Evolutionary conservation across 1,140 invertebrate genomes (phyloP).

Genomic region (Platyscapa corneri): DNA sequence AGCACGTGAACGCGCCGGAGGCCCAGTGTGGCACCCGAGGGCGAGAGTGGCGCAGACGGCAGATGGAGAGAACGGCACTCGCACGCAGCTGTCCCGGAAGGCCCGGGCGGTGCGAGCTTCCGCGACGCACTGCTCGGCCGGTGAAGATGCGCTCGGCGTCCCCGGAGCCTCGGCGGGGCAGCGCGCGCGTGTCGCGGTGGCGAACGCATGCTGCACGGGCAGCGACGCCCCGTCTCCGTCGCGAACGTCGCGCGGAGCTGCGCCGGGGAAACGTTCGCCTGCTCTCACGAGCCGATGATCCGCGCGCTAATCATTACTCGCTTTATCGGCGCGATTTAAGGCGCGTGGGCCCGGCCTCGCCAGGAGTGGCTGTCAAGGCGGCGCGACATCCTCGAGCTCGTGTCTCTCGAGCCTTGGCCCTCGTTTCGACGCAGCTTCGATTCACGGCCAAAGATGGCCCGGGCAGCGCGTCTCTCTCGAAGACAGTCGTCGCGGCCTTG

Average conservation of each 20-base stretch:
- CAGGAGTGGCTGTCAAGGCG: background rate
- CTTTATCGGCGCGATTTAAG: background rate
- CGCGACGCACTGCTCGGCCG: conserved; percentile 63
- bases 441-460: too few species aligned
- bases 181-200: background rate
- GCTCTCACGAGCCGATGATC: background rate
- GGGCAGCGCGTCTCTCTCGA: too few species aligned
- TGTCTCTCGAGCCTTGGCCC: too few species aligned
- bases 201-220: background rate
- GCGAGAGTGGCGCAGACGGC: background rate
- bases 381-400: too few species aligned
- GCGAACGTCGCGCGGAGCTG: conserved; percentile 15
- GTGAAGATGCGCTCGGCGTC: background rate
- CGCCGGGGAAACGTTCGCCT: background rate
- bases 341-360: background rate
- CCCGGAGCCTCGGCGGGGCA: background rate
- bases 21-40: background rate
- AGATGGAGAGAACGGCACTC: too few species aligned
- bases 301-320: conserved; percentile 2
- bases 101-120: conserved; percentile 55
- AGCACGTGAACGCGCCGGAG: background rate
- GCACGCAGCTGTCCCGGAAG: background rate
- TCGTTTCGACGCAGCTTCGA: background rate
- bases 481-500: too few species aligned
- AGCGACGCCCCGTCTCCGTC: background rate